Evolutionary conservation across 2,888 invertebrate genomes (phyloP).

Genomic region (Colostygia pectinataria): DNA sequence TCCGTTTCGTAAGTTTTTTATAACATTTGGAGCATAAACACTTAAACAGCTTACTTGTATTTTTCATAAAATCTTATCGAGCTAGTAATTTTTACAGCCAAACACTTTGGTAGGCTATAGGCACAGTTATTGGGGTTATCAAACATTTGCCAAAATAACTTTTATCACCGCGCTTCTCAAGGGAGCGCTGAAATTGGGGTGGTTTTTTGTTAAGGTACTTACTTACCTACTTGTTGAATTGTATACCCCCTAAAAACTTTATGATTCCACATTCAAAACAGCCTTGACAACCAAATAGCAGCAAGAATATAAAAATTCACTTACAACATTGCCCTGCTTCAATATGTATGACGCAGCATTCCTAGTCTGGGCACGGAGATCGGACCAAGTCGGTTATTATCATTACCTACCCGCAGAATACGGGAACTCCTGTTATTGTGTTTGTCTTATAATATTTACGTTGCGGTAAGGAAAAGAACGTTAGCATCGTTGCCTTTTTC

Average conservation of each 20-base stretch:
- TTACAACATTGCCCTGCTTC: conserved; percentile 39
- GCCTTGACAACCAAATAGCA: conserved; percentile 27
- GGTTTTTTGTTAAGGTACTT: neutral
- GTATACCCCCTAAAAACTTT: conserved; percentile 18
- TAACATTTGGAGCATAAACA: too few relatives aligned
- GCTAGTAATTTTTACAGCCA: too few relatives aligned
- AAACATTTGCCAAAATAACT: too few relatives aligned
- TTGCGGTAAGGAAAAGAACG: conserved; percentile 20
- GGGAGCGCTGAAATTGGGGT: too few relatives aligned
- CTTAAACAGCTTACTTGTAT: too few relatives aligned
- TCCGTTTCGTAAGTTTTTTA: too few relatives aligned
- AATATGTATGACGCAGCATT: conserved; percentile 45
- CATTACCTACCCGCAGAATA: conserved; percentile 39
- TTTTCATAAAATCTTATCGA: too few relatives aligned
- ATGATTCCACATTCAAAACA: conserved; percentile 22
- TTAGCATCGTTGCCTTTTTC: neutral
- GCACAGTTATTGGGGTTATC: too few relatives aligned
- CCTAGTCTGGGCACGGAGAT: conserved; percentile 41
- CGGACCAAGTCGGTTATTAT: conserved; percentile 40
- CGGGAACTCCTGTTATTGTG: conserved; percentile 37
- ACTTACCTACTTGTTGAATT: conserved; percentile 23
- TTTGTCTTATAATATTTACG: conserved; percentile 40
- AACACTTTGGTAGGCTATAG: too few relatives aligned
- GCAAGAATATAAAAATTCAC: conserved; percentile 40
- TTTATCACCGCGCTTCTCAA: too few relatives aligned